These are phyloP conservation scores for Formica aserva DNA, from an alignment of 2,888 invertebrate species.

Conservation along the genomic window DNA sequence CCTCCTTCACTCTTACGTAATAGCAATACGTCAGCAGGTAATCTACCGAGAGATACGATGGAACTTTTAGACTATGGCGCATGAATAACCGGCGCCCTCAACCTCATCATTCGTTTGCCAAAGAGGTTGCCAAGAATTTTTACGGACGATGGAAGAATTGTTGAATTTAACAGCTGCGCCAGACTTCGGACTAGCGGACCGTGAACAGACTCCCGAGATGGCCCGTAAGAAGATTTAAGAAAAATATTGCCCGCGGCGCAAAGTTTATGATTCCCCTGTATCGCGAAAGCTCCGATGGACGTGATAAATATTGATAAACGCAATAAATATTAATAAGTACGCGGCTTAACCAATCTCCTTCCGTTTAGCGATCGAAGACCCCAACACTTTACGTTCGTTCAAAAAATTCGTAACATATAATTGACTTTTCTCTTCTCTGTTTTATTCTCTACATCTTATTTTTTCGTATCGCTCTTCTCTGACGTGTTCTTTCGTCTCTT, in stretches of 20 bases:
- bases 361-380: background rate
- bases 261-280: conserved; percentile 24
- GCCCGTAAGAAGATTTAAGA: conserved; percentile 38
- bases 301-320: conserved; percentile 45
- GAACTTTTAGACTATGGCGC: conserved; percentile 30
- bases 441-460: background rate
- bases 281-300: background rate
- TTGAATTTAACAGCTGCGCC: conserved; percentile 56
- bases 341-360: background rate
- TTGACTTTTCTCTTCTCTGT: background rate
- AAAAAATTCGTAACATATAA: background rate
- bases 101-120: conserved; percentile 63
- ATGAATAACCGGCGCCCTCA: conserved; percentile 55
- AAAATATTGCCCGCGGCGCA: conserved; percentile 47
- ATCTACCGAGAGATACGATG: conserved; percentile 43
- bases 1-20: conserved; percentile 10
- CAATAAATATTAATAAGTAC: conserved; percentile 25
- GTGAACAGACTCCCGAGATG: conserved; percentile 40
- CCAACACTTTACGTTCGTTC: background rate
- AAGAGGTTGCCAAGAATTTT: conserved; percentile 58
- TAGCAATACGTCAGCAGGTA: conserved; percentile 24
- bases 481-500: background rate
- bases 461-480: background rate
- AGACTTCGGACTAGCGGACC: conserved; percentile 13
- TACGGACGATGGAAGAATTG: conserved; percentile 62